Percentiles rank a stretch among this genome's conserved stretches.
phyloP scores from a whole-genome alignment of 1,140 invertebrate species.

The Heterodera carotae region DNA sequence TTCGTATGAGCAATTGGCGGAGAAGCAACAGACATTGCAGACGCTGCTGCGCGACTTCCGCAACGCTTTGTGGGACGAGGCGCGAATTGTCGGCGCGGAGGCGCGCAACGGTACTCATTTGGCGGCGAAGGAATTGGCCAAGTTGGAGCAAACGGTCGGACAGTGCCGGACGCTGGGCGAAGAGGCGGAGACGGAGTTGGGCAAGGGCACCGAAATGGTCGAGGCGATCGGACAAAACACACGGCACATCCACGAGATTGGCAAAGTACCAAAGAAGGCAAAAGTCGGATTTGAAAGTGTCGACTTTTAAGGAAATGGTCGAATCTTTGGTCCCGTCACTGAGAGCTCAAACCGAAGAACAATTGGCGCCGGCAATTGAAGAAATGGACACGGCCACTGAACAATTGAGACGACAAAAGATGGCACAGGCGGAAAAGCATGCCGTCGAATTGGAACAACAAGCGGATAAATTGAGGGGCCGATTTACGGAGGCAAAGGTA shows the following conservation, averaged over 20 bases:
- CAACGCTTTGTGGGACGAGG: slow-evolving; percentile 55
- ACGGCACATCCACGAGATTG: slow-evolving; percentile 49
- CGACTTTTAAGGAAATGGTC: slow-evolving; percentile 33
- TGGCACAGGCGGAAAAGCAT: slow-evolving; percentile 41
- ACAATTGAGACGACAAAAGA: not conserved
- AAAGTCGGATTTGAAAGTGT: slow-evolving; percentile 2
- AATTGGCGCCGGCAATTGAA: not conserved
- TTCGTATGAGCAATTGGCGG: slow-evolving; percentile 49
- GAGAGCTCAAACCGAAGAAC: slow-evolving; percentile 30
- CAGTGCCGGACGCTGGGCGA: slow-evolving; percentile 44
- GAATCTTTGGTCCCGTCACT: slow-evolving; percentile 41
- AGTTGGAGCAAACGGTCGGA: slow-evolving; percentile 38
- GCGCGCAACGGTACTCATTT: slow-evolving; percentile 47
- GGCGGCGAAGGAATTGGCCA: slow-evolving; percentile 40
- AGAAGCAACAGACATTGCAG: slow-evolving; percentile 40
- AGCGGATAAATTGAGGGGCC: slow-evolving; percentile 39
- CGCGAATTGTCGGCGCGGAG: slow-evolving; percentile 38
- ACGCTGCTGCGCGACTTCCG: slow-evolving; percentile 55
- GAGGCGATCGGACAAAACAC: slow-evolving; percentile 42
- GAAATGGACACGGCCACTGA: not conserved
- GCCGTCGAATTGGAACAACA: slow-evolving; percentile 51
- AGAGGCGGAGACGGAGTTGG: slow-evolving; percentile 46
- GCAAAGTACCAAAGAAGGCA: slow-evolving; percentile 19
- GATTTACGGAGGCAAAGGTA: slow-evolving; percentile 13
- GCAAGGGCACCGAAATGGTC: slow-evolving; percentile 40